Percentiles rank a stretch among this genome's conserved stretches.
These are phyloP conservation scores for Drosophila insularis DNA, from an alignment of 1,140 invertebrate species.

Conservation along the genomic window DNA sequence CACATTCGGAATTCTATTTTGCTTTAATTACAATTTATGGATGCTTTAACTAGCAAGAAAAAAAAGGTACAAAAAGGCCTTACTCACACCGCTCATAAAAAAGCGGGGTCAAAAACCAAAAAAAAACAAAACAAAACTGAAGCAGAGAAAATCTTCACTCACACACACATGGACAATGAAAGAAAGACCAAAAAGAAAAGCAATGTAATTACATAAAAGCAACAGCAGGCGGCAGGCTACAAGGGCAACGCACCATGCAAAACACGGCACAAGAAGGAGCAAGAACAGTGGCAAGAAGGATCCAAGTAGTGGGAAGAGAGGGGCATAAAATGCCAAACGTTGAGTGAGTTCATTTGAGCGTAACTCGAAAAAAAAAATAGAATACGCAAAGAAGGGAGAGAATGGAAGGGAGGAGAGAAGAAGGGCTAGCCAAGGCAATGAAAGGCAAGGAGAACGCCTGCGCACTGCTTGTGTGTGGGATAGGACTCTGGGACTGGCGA, in stretches of 20 bases:
- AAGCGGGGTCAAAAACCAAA: constrained; percentile 44
- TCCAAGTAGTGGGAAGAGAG: not conserved
- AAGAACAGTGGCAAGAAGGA: not conserved
- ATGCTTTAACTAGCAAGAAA: constrained; percentile 58
- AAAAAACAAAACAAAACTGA: constrained; percentile 14
- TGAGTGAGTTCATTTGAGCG: constrained; percentile 53
- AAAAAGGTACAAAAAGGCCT: constrained; percentile 35
- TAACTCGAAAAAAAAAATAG: constrained; percentile 29
- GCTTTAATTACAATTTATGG: constrained; percentile 76
- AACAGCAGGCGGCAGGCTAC: constrained; percentile 35
- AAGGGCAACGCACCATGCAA: constrained; percentile 57
- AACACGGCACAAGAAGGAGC: constrained; percentile 21
- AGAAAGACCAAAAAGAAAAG: constrained; percentile 11
- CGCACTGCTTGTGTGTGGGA: not conserved
- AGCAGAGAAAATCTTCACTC: not conserved
- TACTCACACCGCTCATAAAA: not conserved
- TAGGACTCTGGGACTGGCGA: constrained; percentile 7
- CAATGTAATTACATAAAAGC: constrained; percentile 72
- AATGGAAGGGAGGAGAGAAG: not conserved
- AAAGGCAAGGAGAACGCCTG: constrained; percentile 7
- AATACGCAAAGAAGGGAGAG: not conserved
- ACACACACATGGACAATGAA: not conserved
- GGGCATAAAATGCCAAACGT: constrained; percentile 17
- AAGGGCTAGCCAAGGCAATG: not conserved
- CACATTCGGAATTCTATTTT: constrained; percentile 33